phyloP scores from a whole-genome alignment of 1,140 invertebrate species.

The Eurosta solidaginis region DNA sequence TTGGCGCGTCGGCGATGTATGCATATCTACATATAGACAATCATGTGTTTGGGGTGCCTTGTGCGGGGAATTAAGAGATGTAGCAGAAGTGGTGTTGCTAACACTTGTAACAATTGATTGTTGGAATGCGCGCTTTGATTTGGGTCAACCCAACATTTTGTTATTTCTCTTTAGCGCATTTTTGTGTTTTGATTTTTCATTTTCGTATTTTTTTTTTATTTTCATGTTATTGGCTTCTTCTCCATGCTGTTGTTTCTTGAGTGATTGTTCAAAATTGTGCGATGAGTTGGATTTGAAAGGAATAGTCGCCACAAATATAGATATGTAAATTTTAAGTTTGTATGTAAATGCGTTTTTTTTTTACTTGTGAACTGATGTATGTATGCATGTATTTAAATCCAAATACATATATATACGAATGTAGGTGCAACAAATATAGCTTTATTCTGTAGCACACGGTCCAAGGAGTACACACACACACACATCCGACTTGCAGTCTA shows the following conservation, averaged over 20 bases:
- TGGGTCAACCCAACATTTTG: slow-evolving; percentile 23
- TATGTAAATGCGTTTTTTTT: neutral
- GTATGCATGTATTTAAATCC: neutral
- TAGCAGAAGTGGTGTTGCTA: slow-evolving; percentile 13
- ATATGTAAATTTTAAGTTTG: neutral
- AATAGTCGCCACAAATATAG: too few relatives aligned
- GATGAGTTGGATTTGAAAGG: neutral
- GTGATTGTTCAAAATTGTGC: neutral
- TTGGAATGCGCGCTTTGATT: slow-evolving; percentile 20
- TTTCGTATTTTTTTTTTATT: neutral
- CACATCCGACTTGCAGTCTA: neutral
- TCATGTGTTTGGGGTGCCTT: neutral
- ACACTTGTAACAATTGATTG: slow-evolving; percentile 27
- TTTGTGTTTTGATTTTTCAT: neutral
- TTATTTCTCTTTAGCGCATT: neutral
- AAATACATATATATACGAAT: too few relatives aligned
- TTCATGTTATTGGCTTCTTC: neutral
- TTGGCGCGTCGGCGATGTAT: neutral
- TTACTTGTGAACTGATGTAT: too few relatives aligned
- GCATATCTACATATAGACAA: too few relatives aligned
- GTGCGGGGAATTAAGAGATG: neutral
- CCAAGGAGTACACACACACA: neutral
- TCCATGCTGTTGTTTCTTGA: neutral
- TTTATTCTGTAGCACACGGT: neutral
- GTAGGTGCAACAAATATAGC: neutral